Percentiles rank a stretch among this genome's conserved stretches.
These are phyloP conservation scores for Hormaphis cornu DNA, from an alignment of 1,140 invertebrate species.

Conservation along the genomic window DNA sequence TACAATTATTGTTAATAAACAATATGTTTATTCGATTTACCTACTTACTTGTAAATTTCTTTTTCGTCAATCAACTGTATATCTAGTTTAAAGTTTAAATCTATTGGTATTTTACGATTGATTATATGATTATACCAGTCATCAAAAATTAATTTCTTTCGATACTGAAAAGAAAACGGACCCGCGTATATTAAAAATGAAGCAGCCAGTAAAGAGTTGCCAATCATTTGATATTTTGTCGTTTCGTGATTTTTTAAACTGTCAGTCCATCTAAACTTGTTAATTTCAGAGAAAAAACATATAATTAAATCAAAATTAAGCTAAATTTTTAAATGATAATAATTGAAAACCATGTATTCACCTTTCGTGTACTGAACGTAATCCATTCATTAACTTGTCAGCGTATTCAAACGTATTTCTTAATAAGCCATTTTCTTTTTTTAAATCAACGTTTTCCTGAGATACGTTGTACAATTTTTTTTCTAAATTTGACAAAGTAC, in stretches of 20 bases:
- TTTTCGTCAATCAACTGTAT: not conserved
- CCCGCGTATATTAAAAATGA: conserved; percentile 76
- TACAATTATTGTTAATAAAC: no score
- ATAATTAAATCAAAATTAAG: not conserved
- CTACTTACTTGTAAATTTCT: not conserved
- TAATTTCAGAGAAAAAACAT: not conserved
- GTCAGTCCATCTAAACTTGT: conserved; percentile 52
- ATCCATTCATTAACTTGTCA: not conserved
- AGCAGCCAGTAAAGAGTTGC: conserved; percentile 69
- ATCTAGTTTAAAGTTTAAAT: not conserved
- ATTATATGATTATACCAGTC: conserved; percentile 65
- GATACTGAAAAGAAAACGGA: conserved; percentile 76
- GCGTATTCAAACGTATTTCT: not conserved
- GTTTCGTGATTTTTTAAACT: conserved; percentile 61
- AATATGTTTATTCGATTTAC: no score
- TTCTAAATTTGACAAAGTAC: not conserved
- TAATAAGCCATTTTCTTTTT: not conserved
- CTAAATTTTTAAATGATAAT: no score
- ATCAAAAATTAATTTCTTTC: conserved; percentile 67
- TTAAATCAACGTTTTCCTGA: not conserved
- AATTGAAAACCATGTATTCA: no score
- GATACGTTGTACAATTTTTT: not conserved
- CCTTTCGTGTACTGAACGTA: not conserved
- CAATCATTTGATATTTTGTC: conserved; percentile 61
- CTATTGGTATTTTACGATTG: conserved; percentile 57